Evolutionary conservation across 2,797 vertebrate species (phyloP), one percentile per base, ranked within the genome.

Genomic region (Melanitta fusca): DNA sequence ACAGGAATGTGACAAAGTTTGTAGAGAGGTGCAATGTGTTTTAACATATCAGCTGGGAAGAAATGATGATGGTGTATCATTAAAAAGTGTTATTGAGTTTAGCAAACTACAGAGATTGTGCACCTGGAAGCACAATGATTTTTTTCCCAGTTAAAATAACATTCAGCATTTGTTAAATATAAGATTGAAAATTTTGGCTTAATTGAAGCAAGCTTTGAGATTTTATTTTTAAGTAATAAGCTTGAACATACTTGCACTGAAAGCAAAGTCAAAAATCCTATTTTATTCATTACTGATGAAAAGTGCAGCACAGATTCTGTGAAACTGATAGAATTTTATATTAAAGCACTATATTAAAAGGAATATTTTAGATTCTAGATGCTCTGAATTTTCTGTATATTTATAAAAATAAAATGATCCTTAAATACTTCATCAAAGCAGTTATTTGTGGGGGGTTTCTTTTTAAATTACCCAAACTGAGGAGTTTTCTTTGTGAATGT

Each of bases 381-480:
- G 78, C 71, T 96, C 94, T 96, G 96, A 96, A 93, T 92, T 92
- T 96, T 91, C 91, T 92, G 92, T 93, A 72, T 97, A 91, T 97
- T 96, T 96, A 96, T 96, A 93, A 96, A 97, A 96, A 96, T 94
- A 78, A 97, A 96, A 96, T 85, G 74, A 96, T 92, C 79, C 34
- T 95, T 97, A 97, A 97, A 97, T 97, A 96, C 95, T 97, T 96
- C 92, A 97, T 97, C 95, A 96, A 97, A 97, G 95, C 65, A 80
- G 28, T 94, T 97, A 93, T 97, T 96, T 94, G 80, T 34, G 92
- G 66, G 81, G 86, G 69, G 78, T 4, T 95, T 94, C 88, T 84
- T 91, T 91, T 95, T 82, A 87, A 89, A 96, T 87, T 94, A 89
- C 51, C 72, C 72, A 57, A 96, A 93, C 34, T 41, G 68, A 68